Percentiles rank a stretch among this genome's conserved stretches.
Evolutionary conservation across 2,888 invertebrate genomes (phyloP).

Genomic region (Timema cristinae): DNA sequence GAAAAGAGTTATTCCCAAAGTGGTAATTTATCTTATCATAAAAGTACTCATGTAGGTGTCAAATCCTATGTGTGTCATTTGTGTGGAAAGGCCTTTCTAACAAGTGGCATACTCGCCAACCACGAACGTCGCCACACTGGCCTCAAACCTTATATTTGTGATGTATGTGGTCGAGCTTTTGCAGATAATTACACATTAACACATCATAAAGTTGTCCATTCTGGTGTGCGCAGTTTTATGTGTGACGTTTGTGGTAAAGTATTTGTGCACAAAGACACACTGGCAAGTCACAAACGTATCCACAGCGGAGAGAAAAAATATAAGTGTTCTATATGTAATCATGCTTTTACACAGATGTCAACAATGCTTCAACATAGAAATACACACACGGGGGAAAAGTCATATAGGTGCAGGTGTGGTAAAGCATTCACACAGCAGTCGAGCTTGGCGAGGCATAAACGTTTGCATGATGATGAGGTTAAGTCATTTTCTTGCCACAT

Average conservation of each 20-base stretch:
- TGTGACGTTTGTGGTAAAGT: constrained; percentile 26
- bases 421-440: constrained; percentile 26
- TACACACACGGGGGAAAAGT: constrained; percentile 25
- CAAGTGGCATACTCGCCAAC: constrained; percentile 23
- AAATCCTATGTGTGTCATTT: constrained; percentile 23
- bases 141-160: constrained; percentile 23
- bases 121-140: constrained; percentile 25
- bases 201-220: constrained; percentile 25
- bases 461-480: constrained; percentile 20
- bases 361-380: constrained; percentile 25
- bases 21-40: constrained; percentile 25
- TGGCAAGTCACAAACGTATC: constrained; percentile 26
- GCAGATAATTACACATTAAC: constrained; percentile 22
- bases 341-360: constrained; percentile 25
- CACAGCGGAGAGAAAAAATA: constrained; percentile 26
- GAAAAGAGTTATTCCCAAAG: constrained; percentile 22
- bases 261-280: constrained; percentile 20
- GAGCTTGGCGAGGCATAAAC: constrained; percentile 22
- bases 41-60: constrained; percentile 23
- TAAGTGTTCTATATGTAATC: constrained; percentile 22
- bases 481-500: constrained; percentile 20
- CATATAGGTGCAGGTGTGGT: constrained; percentile 24
- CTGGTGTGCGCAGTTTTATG: constrained; percentile 24
- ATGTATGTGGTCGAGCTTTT: constrained; percentile 23
- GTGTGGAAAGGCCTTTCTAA: constrained; percentile 26